phyloP scores from a whole-genome alignment of 2,113 vertebrate genomes.

The human region GRCh38 chr16:77079001-77079500 shows the following conservation, averaged over 20 bases:
- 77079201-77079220: background rate
- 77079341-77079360: background rate
- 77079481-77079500: too few species aligned
- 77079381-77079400: too few species aligned
- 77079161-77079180: background rate
- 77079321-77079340: background rate
- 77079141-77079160: background rate
- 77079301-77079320: background rate
- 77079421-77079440: too few species aligned
- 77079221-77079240: background rate
- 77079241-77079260: background rate
- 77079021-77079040: background rate
- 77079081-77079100: background rate
- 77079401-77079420: too few species aligned
- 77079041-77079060: slow-evolving; percentile 15
- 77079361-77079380: background rate
- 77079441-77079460: too few species aligned
- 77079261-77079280: background rate
- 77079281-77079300: background rate
- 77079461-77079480: too few species aligned
- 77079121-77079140: background rate
- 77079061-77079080: background rate
- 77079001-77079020: background rate
- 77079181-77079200: background rate
- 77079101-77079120: too few species aligned